phyloP scores from a whole-genome alignment of 2,797 vertebrate species.

The Danio jaintianensis region DNA sequence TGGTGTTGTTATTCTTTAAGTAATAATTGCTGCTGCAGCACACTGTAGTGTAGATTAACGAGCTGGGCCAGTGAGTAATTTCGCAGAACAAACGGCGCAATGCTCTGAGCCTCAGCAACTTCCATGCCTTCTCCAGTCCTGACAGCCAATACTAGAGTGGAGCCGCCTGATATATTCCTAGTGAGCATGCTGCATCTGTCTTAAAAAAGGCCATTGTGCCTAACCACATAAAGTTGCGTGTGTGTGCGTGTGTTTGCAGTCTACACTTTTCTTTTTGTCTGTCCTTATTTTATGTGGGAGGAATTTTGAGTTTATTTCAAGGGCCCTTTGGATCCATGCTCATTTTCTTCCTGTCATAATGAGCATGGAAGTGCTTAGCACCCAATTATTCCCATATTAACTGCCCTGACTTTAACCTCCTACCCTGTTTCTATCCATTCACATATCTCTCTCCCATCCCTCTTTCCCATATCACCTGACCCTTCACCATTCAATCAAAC shows the following conservation, averaged over 20 bases:
- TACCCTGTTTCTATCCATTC: slow-evolving; percentile 21
- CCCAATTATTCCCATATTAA: slow-evolving; percentile 45
- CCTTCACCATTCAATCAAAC: slow-evolving; percentile 29
- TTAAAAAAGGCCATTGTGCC: slow-evolving; percentile 29
- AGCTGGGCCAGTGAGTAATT: slow-evolving; percentile 71
- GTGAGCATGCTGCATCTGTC: slow-evolving; percentile 35
- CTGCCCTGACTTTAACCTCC: slow-evolving; percentile 23
- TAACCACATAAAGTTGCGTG: slow-evolving; percentile 18
- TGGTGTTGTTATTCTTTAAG: slow-evolving; percentile 59
- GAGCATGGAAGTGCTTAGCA: slow-evolving; percentile 28
- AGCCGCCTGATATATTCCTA: slow-evolving; percentile 38
- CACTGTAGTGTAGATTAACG: slow-evolving; percentile 79
- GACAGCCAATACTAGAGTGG: slow-evolving; percentile 46
- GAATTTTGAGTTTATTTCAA: slow-evolving; percentile 24
- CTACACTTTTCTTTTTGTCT: slow-evolving; percentile 14
- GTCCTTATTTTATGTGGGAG: slow-evolving; percentile 20
- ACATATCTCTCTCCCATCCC: slow-evolving; percentile 17
- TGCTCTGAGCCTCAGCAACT: slow-evolving; percentile 49
- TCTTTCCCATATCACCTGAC: slow-evolving; percentile 38
- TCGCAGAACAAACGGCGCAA: slow-evolving; percentile 64
- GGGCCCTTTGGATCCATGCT: slow-evolving; percentile 15
- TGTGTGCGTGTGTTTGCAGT: slow-evolving; percentile 1
- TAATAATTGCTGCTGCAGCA: slow-evolving; percentile 73
- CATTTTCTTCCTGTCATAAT: slow-evolving; percentile 27
- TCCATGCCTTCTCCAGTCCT: slow-evolving; percentile 46